Base-by-base conservation (phyloP, 2,888 invertebrate genomes). In the Vandiemenella viatica region DNA sequence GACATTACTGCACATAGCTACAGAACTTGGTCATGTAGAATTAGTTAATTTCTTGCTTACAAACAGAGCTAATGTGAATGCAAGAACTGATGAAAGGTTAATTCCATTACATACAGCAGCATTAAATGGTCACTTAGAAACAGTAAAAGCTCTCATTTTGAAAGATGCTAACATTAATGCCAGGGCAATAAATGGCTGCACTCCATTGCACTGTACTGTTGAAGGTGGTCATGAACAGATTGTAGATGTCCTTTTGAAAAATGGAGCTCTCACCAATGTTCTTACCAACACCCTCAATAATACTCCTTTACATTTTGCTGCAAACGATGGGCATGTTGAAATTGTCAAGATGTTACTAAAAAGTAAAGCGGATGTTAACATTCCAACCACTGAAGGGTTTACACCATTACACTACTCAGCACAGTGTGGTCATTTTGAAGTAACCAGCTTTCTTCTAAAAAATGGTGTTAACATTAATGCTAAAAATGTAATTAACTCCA, bases 101-200 rank as follows among this genome's bases (percentile, higher is more conserved):
- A 57, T 56, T 15, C 50, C 52, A 26, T 42, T 58, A 32, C 55
- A 55, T 50, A n/a, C 43, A 16, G 55, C 55, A 8, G 43, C 48
- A 21, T 15, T 13, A 23, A 38, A 49, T 17, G 49, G 48, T 23
- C 38, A 52, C 37, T 8, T 51, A 15, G 43, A 44, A 20, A 32
- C 20, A 15, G 37, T 50, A 2, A 47, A 53, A 6, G 16, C 45
- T 2, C 38, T 57, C 15, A 15, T 56, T 6, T 4, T 44, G 26
- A 37, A 53, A 7, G 48, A 43, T 16, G 53, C 55, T 15, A 46
- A 55, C 41, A 42, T 56, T 38, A 49, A 58, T 38, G 52, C 43
- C 17, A 48, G 15, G 45, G 45, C 32, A 45, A 17, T 45, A n/a
- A 8, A 41, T 3, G 55, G 53, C 23, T 16, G 38, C n/a, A 54